These are phyloP conservation scores for Hermaeophaga mercurialis DNA, from an alignment of 2,888 invertebrate genomes.

Conservation along the genomic window DNA sequence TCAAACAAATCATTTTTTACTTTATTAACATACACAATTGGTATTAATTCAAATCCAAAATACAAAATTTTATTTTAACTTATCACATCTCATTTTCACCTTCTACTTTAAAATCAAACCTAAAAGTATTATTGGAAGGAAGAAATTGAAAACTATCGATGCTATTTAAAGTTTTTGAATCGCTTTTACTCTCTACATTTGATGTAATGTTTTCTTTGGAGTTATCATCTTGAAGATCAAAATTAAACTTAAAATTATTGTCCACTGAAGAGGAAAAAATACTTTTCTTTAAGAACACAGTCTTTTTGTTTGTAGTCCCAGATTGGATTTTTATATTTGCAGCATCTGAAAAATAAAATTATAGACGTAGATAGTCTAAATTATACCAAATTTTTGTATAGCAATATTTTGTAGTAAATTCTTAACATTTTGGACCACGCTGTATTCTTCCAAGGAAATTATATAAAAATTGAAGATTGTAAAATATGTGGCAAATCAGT, in stretches of 20 bases:
- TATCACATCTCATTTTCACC: constrained; percentile 4
- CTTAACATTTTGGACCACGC: too few relatives aligned
- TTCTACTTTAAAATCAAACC: constrained; percentile 65
- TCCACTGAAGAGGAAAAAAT: constrained; percentile 59
- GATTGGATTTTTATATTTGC: constrained; percentile 65
- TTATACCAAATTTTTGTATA: neutral
- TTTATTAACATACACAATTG: too few relatives aligned
- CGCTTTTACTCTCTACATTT: constrained; percentile 13
- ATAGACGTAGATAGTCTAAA: neutral
- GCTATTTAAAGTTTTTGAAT: neutral
- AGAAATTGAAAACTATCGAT: constrained; percentile 50
- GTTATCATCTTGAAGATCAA: constrained; percentile 45
- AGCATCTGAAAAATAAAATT: constrained; percentile 59
- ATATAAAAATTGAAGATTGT: too few relatives aligned
- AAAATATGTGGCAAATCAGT: too few relatives aligned
- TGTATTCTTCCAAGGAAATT: too few relatives aligned
- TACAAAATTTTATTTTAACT: too few relatives aligned
- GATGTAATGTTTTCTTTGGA: constrained; percentile 2
- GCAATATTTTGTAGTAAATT: neutral
- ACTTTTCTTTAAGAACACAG: constrained; percentile 72
- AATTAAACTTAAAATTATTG: constrained; percentile 63
- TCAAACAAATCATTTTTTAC: too few relatives aligned
- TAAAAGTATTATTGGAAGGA: constrained; percentile 63
- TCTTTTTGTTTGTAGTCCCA: constrained; percentile 62
- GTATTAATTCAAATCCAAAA: constrained; percentile 5